Conservation (phyloP, 2,113 vertebrate genomes). For the Pholis gunnellus region DNA sequence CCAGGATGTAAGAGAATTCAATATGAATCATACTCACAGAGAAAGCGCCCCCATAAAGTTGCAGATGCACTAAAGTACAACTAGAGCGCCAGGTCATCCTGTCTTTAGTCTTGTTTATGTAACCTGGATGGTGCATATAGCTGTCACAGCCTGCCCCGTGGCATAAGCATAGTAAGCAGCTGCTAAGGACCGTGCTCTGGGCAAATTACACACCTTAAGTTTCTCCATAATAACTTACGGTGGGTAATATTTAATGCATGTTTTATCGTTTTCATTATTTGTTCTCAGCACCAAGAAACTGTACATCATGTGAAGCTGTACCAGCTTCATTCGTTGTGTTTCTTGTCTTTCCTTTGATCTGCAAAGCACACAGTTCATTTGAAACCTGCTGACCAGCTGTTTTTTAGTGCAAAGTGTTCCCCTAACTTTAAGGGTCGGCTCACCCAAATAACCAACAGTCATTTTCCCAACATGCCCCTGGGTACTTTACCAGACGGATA, state of each 20-base stretch:
- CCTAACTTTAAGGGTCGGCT: background rate
- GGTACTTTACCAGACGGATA: background rate
- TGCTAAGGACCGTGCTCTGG: constrained; percentile 6
- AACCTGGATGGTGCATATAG: constrained; percentile 11
- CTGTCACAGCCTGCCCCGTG: background rate
- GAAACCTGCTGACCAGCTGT: constrained; percentile 1
- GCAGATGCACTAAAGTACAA: constrained; percentile 7
- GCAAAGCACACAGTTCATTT: constrained; percentile 1
- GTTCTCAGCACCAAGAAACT: background rate
- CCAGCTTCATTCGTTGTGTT: background rate
- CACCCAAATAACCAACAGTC: background rate
- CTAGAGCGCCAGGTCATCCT: background rate
- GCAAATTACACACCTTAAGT: constrained; percentile 2
- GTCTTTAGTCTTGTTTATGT: constrained; percentile 5
- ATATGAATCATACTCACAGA: constrained; percentile 39
- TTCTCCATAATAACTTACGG: background rate
- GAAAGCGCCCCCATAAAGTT: constrained; percentile 18
- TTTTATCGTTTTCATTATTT: background rate
- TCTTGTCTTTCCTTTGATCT: background rate
- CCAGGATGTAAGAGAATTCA: constrained; percentile 24
- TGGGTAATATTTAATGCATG: background rate
- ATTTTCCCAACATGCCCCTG: background rate
- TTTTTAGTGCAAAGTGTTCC: background rate
- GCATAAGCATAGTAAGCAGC: background rate
- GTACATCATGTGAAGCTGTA: background rate